Evolutionary conservation across 2,113 vertebrate genomes (phyloP).

Genomic region (Hyla sarda): DNA sequence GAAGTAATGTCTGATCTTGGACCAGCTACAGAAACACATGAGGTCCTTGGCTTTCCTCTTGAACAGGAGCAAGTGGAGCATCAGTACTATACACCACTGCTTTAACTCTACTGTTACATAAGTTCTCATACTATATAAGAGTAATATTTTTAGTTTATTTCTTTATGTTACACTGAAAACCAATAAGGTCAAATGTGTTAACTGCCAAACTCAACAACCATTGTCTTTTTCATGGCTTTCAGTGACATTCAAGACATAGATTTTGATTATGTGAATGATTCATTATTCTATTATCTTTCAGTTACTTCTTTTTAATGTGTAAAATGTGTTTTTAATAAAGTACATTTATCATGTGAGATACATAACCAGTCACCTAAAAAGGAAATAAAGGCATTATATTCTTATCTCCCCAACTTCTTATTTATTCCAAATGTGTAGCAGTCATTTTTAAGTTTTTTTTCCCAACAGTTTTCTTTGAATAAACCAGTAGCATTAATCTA

Average conservation of each 20-base stretch:
- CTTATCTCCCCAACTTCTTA: background rate
- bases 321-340: background rate
- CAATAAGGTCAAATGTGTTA: background rate
- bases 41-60: background rate
- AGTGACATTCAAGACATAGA: background rate
- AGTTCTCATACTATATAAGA: background rate
- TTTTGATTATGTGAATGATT: background rate
- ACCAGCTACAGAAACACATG: background rate
- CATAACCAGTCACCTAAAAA: background rate
- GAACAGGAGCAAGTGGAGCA: conserved; percentile 26
- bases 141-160: conserved; percentile 14
- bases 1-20: background rate
- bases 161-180: background rate
- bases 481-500: background rate
- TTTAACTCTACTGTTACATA: conserved; percentile 1
- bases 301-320: background rate
- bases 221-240: background rate
- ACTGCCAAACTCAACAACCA: background rate
- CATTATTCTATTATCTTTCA: background rate
- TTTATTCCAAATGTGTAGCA: background rate
- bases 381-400: background rate
- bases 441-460: background rate
- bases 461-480: background rate
- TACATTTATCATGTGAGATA: background rate
- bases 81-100: conserved; percentile 42